Conservation (phyloP, 2,113 vertebrate species). For the Vulpes vulpes region DNA sequence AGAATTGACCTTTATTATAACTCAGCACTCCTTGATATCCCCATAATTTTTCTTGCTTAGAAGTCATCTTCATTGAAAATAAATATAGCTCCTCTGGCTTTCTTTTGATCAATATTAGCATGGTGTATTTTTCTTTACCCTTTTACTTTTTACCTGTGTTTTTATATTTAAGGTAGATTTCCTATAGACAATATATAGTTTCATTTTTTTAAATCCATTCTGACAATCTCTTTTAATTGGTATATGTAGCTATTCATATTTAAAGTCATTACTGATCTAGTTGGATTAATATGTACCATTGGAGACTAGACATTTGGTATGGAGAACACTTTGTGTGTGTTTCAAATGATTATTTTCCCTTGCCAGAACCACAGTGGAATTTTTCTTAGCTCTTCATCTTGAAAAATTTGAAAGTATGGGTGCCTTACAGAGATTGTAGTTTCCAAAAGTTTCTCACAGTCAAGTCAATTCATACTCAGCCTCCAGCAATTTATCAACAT, state of each 20-base stretch:
- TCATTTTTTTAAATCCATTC: not conserved
- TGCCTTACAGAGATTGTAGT: not conserved
- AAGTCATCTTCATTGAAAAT: not conserved
- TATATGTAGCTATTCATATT: not conserved
- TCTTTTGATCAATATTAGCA: not conserved
- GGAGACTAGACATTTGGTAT: not conserved
- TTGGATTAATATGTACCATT: not conserved
- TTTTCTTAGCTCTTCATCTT: not conserved
- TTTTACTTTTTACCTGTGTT: not conserved
- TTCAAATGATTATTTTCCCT: not conserved
- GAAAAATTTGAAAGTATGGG: not conserved
- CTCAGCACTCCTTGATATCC: not conserved
- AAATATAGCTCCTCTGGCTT: not conserved
- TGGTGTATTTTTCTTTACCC: not conserved
- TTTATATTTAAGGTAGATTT: not conserved
- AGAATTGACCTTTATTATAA: not conserved
- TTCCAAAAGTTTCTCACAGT: not conserved
- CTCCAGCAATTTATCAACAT: not conserved
- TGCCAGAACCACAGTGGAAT: not conserved
- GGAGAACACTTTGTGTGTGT: not conserved
- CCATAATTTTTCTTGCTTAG: not conserved
- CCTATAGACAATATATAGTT: not conserved
- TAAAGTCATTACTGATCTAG: not conserved
- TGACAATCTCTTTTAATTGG: not conserved
- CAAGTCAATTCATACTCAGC: not conserved